Evolutionary conservation across 2,888 invertebrate species (phyloP), one percentile per base, ranked within the genome.

Genomic region (Orthosia cruda): DNA sequence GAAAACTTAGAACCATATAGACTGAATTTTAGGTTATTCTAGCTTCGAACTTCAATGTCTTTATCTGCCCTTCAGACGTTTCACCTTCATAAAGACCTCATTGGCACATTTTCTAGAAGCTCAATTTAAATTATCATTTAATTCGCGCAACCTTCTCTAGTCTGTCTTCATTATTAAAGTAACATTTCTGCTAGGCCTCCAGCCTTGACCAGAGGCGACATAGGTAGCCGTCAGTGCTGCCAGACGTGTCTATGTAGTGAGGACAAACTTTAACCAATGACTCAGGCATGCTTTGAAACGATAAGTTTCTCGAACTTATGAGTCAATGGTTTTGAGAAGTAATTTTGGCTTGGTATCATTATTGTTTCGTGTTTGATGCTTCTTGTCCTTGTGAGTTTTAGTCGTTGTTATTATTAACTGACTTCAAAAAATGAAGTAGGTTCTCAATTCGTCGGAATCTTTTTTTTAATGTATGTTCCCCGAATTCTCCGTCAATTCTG

Each of bases 181-280:
- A 47, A 49, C 12, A 70, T 74, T 74, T 70, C 23, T 75, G 74
- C 55, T 71, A 58, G 58, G 68, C 76, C 68, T 68, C 71, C 71
- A 82, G 70, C 81, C 83, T 84, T 83, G 84, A 73, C 32, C 69
- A 66, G 49, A 69, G 74, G 59, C 74, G 72, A 71, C 70, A 70
- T n/a, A 61, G 65, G 61, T 74, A 68, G 26, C 67, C 45, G 26
- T 49, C 75, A 26, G 45, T 64, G 49, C 26, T 50, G 18, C 73
- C 54, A 83, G 84, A 83, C 77, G 58, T 62, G 73, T 81, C 81
- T 84, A 32, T 84, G 55, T 57, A 59, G 47, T 62, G 75, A 67
- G 20, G 67, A 80, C 64, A 61, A 80, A 80, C 47, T 74, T 59
- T 57, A 54, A 59, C 58, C 61, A 80, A 82, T 80, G 84, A 82